phyloP scores from a whole-genome alignment of 1,140 invertebrate species.

The Helicorthomorpha holstii region DNA sequence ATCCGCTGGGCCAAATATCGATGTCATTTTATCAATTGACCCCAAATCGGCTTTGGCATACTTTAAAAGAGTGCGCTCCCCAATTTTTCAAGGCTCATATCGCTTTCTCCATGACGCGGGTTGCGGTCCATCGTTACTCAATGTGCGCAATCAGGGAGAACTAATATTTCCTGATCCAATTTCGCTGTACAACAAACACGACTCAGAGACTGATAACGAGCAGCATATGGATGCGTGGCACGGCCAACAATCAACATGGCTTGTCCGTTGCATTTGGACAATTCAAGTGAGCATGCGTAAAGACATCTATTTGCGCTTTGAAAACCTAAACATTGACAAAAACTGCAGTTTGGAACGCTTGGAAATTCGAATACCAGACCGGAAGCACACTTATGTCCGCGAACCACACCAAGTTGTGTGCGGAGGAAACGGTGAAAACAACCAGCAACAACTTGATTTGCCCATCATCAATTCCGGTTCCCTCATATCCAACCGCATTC shows the following conservation, averaged over 20 bases:
- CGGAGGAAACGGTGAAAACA: background rate
- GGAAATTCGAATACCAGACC: constrained; percentile 1
- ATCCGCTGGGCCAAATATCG: constrained; percentile 54
- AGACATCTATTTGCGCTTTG: constrained; percentile 69
- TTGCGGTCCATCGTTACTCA: constrained; percentile 60
- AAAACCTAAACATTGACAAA: constrained; percentile 35
- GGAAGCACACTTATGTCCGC: background rate
- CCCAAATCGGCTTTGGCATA: constrained; percentile 60
- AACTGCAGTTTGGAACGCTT: constrained; percentile 5
- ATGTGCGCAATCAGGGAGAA: constrained; percentile 58
- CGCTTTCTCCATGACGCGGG: constrained; percentile 73
- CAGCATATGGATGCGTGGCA: background rate
- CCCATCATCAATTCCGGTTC: background rate
- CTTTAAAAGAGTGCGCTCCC: constrained; percentile 31
- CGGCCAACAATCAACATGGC: constrained; percentile 10
- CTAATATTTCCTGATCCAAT: constrained; percentile 46
- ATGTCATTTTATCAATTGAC: constrained; percentile 60
- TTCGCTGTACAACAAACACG: background rate
- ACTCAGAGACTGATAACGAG: no score
- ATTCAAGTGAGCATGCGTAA: constrained; percentile 50
- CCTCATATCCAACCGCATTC: background rate
- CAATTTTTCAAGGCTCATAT: constrained; percentile 64
- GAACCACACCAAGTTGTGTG: background rate
- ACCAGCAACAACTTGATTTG: background rate
- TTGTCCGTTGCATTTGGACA: constrained; percentile 69